Evolutionary conservation across 2,113 vertebrate genomes (phyloP).

Genomic region (Alosa alosa): DNA sequence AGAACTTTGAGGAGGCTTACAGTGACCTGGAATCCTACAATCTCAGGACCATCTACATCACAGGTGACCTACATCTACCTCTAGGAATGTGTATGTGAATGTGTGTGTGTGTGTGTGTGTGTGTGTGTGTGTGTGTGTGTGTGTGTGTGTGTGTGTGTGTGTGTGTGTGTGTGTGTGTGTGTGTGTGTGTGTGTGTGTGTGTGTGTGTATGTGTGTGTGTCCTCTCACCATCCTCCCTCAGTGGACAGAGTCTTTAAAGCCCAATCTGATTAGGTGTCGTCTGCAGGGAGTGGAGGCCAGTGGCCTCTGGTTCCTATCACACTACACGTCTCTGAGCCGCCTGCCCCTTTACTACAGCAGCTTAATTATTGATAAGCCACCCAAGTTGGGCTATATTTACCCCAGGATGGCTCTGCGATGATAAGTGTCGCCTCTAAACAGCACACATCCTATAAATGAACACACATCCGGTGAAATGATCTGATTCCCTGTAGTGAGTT

Average conservation of each 20-base stretch:
- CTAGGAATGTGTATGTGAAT: conserved; percentile 7
- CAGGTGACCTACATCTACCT: conserved; percentile 68
- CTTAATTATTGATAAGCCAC: conserved; percentile 32
- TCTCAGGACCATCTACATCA: conserved; percentile 82
- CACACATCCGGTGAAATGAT: background rate
- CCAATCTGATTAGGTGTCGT: conserved; percentile 32
- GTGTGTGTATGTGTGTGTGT: background rate
- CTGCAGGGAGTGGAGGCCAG: background rate
- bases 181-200: conserved; percentile 2
- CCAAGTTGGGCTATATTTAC: background rate
- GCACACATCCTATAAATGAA: background rate
- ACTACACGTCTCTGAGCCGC: background rate
- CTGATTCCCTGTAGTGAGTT: background rate
- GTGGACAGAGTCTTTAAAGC: conserved; percentile 23
- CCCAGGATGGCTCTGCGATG: background rate
- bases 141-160: conserved; percentile 19
- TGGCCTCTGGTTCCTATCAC: conserved; percentile 18
- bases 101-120: background rate
- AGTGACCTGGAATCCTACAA: conserved; percentile 73
- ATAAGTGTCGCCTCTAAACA: background rate
- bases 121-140: conserved; percentile 38
- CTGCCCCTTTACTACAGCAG: conserved; percentile 21
- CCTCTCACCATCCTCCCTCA: conserved; percentile 15
- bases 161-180: conserved; percentile 20
- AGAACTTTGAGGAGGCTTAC: conserved; percentile 72